Conservation (phyloP, 2,113 vertebrate genomes). For the Nothocercus nigrocapillus region DNA sequence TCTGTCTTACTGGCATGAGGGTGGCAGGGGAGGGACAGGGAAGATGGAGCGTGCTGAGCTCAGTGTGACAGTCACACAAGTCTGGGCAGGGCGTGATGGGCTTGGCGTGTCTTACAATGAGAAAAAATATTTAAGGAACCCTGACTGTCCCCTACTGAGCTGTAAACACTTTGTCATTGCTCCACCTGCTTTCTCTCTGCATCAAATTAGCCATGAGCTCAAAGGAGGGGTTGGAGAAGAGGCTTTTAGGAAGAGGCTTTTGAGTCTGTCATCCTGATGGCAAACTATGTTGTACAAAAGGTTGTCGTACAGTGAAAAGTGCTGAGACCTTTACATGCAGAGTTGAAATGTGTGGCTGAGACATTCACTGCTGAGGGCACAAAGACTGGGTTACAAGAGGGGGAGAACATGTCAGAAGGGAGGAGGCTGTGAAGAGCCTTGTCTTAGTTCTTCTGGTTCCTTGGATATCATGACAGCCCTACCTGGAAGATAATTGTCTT, state of each 20-base stretch:
- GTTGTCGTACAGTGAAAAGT: background rate
- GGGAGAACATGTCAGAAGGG: background rate
- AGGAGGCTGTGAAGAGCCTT: background rate
- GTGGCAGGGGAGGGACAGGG: background rate
- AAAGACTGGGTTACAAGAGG: background rate
- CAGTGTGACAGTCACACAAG: background rate
- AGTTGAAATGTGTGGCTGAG: background rate
- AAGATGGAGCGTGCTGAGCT: background rate
- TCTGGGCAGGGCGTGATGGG: background rate
- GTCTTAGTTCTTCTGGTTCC: background rate
- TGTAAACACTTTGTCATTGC: background rate
- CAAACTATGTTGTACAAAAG: background rate
- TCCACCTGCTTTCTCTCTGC: background rate
- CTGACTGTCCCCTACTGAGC: background rate
- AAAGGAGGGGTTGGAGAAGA: background rate
- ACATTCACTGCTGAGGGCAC: background rate
- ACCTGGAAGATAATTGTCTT: background rate
- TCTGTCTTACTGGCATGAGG: fast-evolving
- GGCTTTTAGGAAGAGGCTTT: background rate
- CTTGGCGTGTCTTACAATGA: background rate
- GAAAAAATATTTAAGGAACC: background rate
- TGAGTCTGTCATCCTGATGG: background rate
- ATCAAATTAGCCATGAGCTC: background rate
- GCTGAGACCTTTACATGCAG: background rate
- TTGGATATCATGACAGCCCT: background rate